Base-by-base conservation (phyloP, 2,113 vertebrate genomes). In the Zingel zingel region DNA sequence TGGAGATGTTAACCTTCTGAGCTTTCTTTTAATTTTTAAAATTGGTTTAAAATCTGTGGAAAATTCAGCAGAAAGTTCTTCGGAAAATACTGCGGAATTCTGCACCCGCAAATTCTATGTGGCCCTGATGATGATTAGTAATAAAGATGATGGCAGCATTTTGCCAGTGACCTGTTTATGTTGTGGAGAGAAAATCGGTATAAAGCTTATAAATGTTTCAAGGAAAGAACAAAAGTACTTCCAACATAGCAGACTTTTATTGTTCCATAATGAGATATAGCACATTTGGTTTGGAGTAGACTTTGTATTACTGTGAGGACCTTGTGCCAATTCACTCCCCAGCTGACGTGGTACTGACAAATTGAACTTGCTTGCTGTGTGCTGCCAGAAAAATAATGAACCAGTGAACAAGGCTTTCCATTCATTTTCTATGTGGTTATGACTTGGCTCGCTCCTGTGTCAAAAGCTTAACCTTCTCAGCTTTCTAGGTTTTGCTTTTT, bases 371-470 rank as follows among this genome's bases (percentile, higher is more conserved):
- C 25, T 85, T n/a, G n/a, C 62, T 79, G 5, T 45, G 7, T 43
- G 25, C 75, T 64, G 62, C 74, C 67, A 82, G 50, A 43, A 64
- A 73, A 76, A 86, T 65, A 88, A 83, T 79, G 47, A 83, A 66
- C 13, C 70, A 39, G 18, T 66, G 50, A 92, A 88, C 74, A 90
- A 72, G 45, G 68, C 66, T 86, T 86, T 91, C 77, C 53, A 82
- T 90, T 90, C n/a, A 88, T 79, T 85, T 82, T 36, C 48, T 58
- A 27, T 12, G 61, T 53, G 58, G 54, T 88, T 83, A 68, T 56
- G 61, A 80, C 56, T 90, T 89, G 86, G 85, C 85, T 61, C 1
- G n/a, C 10, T 8, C 21, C 25, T 51, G 30, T 80, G 21, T 86
- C 86, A 88, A 76, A 86, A 79, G 62, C 47, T 57, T 47, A 84